Evolutionary conservation across 2,888 invertebrate genomes (phyloP), one percentile per base, ranked within the genome.

Genomic region (Meloe dianella): DNA sequence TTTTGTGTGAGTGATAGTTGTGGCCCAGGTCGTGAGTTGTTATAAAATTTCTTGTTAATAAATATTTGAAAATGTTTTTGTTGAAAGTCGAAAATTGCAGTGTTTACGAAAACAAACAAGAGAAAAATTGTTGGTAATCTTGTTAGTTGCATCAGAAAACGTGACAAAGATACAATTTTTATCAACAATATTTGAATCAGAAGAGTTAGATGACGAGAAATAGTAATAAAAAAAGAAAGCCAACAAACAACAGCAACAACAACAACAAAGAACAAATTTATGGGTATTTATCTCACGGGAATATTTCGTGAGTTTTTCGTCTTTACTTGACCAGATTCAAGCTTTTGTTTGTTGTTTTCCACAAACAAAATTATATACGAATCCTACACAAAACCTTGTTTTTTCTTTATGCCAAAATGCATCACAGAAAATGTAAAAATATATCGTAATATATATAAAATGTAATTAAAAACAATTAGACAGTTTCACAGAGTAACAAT

Each of bases 151-250:
- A 68, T 67, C 70, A 68, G 63, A 62, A 69, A 70, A 72, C 73
- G 73, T 73, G 73, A 73, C 72, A 70, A 61, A 69, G 68, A 68
- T 70, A 71, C 58, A 57, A 59, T 27, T 54, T 54, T 54, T 54
- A 54, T 54, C 24, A 54, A 57, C 51, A 62, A 61, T 58, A 63
- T 62, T 58, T 47, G 60, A 60, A 60, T 62, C 62, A 60, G 35
- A 41, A 35, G 60, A 41, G 41, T 54, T 22, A 6, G 24, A 54
- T 54, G 54, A 54, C 14, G 60, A 58, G 32, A 65, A 66, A 41
- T 41, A n/a, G 41, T 41, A n/a, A 7, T 41, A 17, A 61, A 51
- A 59, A 63, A 66, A 59, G 66, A 66, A 66, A 66, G 62, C 63
- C 54, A 41, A 63, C 32, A 32, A 56, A 61, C 47, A 57, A 38